These are phyloP conservation scores for Calliphora vomitoria DNA, from an alignment of 2,888 invertebrate genomes.

Conservation along the genomic window DNA sequence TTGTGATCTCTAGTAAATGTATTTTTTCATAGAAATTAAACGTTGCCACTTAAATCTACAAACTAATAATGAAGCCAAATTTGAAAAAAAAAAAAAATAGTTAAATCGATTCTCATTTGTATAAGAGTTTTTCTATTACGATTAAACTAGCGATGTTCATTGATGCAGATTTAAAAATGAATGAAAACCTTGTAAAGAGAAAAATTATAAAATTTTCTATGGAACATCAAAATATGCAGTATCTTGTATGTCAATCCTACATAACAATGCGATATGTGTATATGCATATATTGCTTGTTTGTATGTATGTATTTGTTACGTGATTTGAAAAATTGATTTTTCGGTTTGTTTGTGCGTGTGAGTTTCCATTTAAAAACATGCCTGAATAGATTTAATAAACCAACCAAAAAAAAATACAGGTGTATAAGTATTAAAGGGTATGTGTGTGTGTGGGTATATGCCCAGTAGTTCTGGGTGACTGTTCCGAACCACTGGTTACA, in stretches of 20 bases:
- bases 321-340: constrained; percentile 48
- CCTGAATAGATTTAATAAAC: constrained; percentile 18
- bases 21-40: no score
- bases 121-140: not conserved
- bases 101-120: not conserved
- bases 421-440: not conserved
- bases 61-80: no score
- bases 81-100: no score
- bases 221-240: not conserved
- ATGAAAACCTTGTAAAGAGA: not conserved
- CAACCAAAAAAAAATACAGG: not conserved
- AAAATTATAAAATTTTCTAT: not conserved
- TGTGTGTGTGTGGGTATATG: not conserved
- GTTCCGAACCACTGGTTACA: no score
- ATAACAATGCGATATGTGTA: not conserved
- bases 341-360: not conserved
- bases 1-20: no score
- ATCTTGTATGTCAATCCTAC: not conserved
- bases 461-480: no score
- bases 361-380: not conserved
- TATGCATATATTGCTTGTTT: not conserved
- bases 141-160: not conserved
- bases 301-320: constrained; percentile 6
- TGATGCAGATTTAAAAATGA: not conserved
- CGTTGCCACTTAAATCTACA: no score